Conservation (phyloP, 2,888 invertebrate genomes). For the Pterostichus niger region DNA sequence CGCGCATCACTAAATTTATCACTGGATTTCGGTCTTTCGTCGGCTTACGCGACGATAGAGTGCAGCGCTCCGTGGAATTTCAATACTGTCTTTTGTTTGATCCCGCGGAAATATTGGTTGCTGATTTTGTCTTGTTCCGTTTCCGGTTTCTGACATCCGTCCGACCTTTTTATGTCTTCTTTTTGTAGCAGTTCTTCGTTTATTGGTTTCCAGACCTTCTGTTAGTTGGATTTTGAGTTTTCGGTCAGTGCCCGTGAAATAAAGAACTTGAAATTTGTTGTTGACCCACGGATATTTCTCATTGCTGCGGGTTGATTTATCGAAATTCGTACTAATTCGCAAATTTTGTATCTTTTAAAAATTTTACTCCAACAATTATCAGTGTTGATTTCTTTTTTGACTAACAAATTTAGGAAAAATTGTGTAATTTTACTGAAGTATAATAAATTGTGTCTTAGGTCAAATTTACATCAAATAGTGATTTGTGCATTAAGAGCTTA, state of each 20-base stretch:
- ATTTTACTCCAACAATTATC: background rate
- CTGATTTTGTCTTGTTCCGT: slow-evolving; percentile 59
- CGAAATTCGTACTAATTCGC: slow-evolving; percentile 16
- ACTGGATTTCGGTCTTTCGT: slow-evolving; percentile 17
- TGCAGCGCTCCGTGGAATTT: slow-evolving; percentile 59
- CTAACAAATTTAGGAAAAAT: too few relatives aligned
- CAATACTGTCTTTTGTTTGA: slow-evolving; percentile 65
- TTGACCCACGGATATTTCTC: slow-evolving; percentile 22
- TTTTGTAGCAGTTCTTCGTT: slow-evolving; percentile 58
- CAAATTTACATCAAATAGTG: too few relatives aligned
- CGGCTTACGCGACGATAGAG: slow-evolving; percentile 50
- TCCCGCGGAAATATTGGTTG: slow-evolving; percentile 60
- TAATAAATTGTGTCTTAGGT: background rate
- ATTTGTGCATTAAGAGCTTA: too few relatives aligned
- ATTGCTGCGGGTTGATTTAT: background rate
- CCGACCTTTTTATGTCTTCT: slow-evolving; percentile 60
- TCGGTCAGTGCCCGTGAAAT: slow-evolving; percentile 29
- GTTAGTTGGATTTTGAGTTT: slow-evolving; percentile 31
- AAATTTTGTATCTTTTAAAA: background rate
- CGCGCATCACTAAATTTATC: slow-evolving; percentile 21
- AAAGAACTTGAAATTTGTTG: slow-evolving; percentile 11
- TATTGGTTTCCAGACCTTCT: slow-evolving; percentile 46
- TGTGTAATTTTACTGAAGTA: background rate
- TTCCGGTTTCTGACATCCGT: slow-evolving; percentile 60
- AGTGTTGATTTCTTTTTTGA: background rate